Evolutionary conservation across 2,113 vertebrate genomes (phyloP).

Genomic region (Hemiscyllium ocellatum): DNA sequence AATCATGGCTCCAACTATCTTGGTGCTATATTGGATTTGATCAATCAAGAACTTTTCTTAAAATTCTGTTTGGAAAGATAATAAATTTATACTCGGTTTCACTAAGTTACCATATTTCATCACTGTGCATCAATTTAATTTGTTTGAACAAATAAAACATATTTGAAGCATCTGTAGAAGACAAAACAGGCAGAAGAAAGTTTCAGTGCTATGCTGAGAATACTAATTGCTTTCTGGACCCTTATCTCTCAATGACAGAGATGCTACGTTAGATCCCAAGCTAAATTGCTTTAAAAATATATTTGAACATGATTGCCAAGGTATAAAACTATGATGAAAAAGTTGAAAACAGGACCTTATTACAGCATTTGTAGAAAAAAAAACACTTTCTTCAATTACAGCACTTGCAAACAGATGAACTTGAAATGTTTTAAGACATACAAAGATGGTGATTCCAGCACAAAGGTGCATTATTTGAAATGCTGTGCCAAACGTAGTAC

Average conservation of each 20-base stretch:
- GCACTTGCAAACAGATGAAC: neutral
- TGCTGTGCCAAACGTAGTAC: no score
- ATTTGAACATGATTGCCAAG: neutral
- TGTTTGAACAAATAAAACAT: neutral
- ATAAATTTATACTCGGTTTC: neutral
- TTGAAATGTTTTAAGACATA: neutral
- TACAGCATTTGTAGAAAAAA: neutral
- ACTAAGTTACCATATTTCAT: neutral
- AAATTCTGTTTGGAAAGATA: conserved; percentile 3
- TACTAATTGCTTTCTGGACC: neutral
- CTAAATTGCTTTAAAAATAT: neutral
- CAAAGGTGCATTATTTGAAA: neutral
- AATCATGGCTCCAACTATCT: neutral
- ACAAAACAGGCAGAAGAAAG: neutral
- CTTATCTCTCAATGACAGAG: neutral
- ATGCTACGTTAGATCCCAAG: neutral
- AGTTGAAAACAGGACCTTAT: neutral
- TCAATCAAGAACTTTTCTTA: neutral
- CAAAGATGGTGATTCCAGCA: neutral
- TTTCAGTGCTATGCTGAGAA: neutral
- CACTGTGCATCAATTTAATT: neutral
- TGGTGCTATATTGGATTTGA: neutral
- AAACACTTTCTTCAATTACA: neutral
- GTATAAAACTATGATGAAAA: neutral
- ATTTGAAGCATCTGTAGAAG: neutral